Evolutionary conservation across 2,113 vertebrate species (phyloP).

Genomic region (Bufo bufo): DNA sequence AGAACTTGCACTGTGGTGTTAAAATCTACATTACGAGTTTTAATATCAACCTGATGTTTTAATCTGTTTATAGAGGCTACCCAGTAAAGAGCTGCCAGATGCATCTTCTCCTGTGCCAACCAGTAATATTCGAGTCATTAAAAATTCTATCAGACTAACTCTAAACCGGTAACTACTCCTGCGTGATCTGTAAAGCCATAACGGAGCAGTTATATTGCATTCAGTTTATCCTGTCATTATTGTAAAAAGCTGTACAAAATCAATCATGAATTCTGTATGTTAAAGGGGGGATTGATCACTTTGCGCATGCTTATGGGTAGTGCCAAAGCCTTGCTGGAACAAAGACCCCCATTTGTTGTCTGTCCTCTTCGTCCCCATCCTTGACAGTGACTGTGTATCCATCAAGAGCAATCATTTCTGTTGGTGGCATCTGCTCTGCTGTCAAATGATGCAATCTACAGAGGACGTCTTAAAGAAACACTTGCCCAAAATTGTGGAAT

Average conservation of each 20-base stretch:
- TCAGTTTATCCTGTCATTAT: background rate
- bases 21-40: background rate
- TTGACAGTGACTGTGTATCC: background rate
- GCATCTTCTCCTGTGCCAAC: slow-evolving; percentile 91
- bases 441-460: background rate
- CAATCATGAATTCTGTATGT: background rate
- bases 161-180: slow-evolving; percentile 83
- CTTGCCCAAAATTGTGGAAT: background rate
- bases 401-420: background rate
- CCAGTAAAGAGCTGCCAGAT: slow-evolving; percentile 95
- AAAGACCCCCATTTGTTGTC: background rate
- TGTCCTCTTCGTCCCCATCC: background rate
- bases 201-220: background rate
- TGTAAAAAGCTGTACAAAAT: background rate
- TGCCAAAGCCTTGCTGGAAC: background rate
- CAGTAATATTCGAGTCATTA: slow-evolving; percentile 89
- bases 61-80: slow-evolving; percentile 79
- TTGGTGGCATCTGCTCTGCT: background rate
- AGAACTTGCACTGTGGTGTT: background rate
- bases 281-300: background rate
- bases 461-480: background rate
- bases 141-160: slow-evolving; percentile 95
- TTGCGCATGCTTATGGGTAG: background rate
- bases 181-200: slow-evolving; percentile 64
- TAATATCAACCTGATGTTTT: slow-evolving; percentile 17